phyloP scores from a whole-genome alignment of 2,888 invertebrate genomes.

The Trilocha varians region DNA sequence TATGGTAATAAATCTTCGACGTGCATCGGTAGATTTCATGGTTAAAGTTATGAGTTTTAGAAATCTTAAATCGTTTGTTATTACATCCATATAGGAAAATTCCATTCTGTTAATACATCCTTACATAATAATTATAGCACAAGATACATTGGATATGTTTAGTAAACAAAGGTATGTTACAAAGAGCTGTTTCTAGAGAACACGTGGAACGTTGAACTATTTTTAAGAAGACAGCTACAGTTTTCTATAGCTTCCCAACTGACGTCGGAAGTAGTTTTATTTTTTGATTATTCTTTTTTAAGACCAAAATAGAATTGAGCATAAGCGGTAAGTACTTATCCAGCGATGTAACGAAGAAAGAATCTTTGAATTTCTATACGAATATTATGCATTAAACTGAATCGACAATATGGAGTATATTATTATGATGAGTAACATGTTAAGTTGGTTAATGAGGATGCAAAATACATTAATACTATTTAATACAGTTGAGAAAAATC shows the following conservation, averaged over 20 bases:
- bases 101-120: not conserved
- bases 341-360: not conserved
- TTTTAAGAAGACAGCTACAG: constrained; percentile 28
- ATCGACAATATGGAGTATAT: not conserved
- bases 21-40: too few species aligned
- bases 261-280: constrained; percentile 7
- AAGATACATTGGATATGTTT: not conserved
- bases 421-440: not conserved
- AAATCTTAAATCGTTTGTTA: too few species aligned
- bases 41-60: too few species aligned
- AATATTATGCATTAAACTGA: not conserved
- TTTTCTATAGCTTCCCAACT: not conserved
- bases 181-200: constrained; percentile 32
- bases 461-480: too few species aligned
- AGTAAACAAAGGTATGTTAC: constrained; percentile 33
- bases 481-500: too few species aligned
- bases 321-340: not conserved
- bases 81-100: not conserved
- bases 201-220: constrained; percentile 36
- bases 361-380: not conserved
- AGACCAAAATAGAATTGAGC: not conserved
- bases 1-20: too few species aligned
- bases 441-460: too few species aligned
- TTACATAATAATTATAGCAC: not conserved
- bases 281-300: constrained; percentile 4